Conservation (phyloP, 2,113 vertebrate genomes). For the Lathamus discolor region DNA sequence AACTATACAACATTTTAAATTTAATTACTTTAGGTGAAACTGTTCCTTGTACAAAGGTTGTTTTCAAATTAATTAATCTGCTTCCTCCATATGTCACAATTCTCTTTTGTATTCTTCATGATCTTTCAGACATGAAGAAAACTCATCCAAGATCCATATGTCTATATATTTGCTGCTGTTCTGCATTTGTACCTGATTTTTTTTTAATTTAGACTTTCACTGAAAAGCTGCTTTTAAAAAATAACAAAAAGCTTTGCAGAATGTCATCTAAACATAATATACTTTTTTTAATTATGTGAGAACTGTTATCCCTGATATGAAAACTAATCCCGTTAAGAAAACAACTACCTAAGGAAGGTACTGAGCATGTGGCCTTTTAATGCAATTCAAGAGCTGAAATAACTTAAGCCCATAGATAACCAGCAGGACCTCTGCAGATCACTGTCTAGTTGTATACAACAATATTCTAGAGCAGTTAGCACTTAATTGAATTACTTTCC, state of each 20-base stretch:
- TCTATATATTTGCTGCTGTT: not conserved
- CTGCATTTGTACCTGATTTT: not conserved
- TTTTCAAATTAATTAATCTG: constrained; percentile 66
- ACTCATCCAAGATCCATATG: constrained; percentile 42
- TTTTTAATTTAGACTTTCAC: not conserved
- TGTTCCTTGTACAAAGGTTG: constrained; percentile 46
- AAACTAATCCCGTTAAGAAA: not conserved
- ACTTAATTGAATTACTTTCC: constrained; percentile 37
- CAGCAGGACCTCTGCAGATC: not conserved
- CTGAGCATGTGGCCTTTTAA: not conserved
- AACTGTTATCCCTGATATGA: not conserved
- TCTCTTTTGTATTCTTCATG: constrained; percentile 45
- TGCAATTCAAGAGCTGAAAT: not conserved
- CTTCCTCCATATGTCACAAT: constrained; percentile 58
- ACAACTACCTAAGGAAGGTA: not conserved
- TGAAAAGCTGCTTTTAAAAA: not conserved
- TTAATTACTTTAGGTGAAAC: constrained; percentile 54
- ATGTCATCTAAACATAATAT: not conserved
- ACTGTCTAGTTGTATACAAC: not conserved
- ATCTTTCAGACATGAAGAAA: constrained; percentile 48
- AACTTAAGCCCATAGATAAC: not conserved
- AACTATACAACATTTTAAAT: constrained; percentile 30
- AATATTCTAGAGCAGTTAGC: not conserved
- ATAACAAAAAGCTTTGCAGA: not conserved
- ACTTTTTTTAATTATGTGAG: not conserved